Base-by-base conservation (phyloP, 2,888 invertebrate species). In the Drosophila dives region DNA sequence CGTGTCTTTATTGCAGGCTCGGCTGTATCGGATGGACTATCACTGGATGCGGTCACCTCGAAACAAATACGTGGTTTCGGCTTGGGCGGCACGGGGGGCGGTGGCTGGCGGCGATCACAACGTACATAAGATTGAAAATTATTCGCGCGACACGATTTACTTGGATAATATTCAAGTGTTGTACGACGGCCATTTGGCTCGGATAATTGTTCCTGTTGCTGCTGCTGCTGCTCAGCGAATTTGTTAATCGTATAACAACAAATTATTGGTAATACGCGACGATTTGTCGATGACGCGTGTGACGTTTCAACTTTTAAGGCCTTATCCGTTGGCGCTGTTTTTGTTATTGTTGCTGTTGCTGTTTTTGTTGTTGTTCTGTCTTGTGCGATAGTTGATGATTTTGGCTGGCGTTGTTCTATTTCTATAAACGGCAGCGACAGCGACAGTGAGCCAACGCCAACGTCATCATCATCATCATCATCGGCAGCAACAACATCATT, bases 181-280 rank as follows among this genome's bases (percentile, higher is more conserved):
- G 32, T 29, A 3, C 12, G 26, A 50, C 11, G 50, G 50, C 29
- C 17, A n/a, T 29, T 32, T 36, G 60, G 20, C 15, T 34, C 48
- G 33, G n/a, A 40, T 56, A 40, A 36, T 36, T 54, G 54, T 54
- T 53, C 53, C 23, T 53, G 53, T 26, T 20, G 51, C 50, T 17
- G 64, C 59, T 68, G 61, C 7, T 68, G 64, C 50, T 34, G 49
- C 6, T 60, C 48, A 51, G 75, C 69, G 34, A 73, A 73, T 76
- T 87, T 89, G 78, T 86, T 90, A 84, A 90, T 89, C 85, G 90
- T 90, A 90, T 91, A 92, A 89, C 92, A 92, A 89, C 92, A 92
- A 87, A 90, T 89, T 74, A 87, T 84, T 75, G 92, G 91, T 72
- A 92, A 90, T 75, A 73, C 83, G 77, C 77, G 80, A 72, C 81